phyloP scores from a whole-genome alignment of 2,113 vertebrate genomes.

The Scophthalmus maximus region DNA sequence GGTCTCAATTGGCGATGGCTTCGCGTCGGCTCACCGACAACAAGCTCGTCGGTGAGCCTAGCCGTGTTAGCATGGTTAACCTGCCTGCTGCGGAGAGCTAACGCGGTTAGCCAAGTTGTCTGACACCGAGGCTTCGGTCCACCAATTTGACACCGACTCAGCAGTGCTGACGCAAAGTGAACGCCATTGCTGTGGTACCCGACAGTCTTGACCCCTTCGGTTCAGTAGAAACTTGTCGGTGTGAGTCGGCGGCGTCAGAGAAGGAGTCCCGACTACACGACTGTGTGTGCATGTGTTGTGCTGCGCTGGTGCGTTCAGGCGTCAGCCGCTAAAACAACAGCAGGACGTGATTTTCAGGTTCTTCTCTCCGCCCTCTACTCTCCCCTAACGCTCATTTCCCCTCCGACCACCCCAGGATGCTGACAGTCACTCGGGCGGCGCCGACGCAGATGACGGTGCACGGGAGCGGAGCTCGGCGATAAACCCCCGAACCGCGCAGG shows the following conservation, averaged over 20 bases:
- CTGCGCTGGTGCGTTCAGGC: background rate
- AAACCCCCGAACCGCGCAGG: constrained; percentile 9
- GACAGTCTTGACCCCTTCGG: background rate
- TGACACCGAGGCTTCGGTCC: no score
- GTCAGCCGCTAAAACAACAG: background rate
- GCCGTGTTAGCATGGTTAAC: constrained; percentile 36
- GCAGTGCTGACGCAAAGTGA: background rate
- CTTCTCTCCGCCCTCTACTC: background rate
- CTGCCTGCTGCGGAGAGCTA: constrained; percentile 42
- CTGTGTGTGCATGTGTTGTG: background rate
- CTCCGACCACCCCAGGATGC: constrained; percentile 64
- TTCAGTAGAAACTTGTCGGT: background rate
- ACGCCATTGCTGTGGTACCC: constrained; percentile 27
- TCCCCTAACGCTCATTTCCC: constrained; percentile 35
- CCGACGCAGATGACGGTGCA: constrained; percentile 57
- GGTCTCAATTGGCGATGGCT: background rate
- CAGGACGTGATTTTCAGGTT: constrained; percentile 57
- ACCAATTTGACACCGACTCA: background rate
- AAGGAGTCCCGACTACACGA: background rate
- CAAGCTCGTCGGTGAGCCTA: background rate
- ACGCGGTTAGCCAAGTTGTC: constrained; percentile 34
- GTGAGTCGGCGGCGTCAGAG: constrained; percentile 11
- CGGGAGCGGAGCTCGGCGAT: constrained; percentile 31
- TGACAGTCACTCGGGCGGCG: constrained; percentile 68
- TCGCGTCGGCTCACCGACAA: background rate